Evolutionary conservation across 2,797 vertebrate genomes (phyloP), one percentile per base, ranked within the genome.

Genomic region (Vultur gryphus): DNA sequence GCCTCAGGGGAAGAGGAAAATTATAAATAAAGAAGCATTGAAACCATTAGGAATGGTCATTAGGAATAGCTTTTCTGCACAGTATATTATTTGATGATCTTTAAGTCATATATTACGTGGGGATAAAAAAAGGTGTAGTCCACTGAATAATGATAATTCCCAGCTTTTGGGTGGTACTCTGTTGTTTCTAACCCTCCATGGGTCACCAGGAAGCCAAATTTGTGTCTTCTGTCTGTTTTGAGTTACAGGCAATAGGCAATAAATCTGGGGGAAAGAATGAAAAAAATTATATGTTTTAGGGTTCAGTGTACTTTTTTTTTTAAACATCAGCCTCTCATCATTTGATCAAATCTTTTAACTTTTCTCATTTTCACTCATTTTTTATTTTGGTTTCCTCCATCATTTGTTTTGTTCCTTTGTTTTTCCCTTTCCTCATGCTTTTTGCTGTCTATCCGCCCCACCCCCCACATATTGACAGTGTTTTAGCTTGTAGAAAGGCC

Each of bases 1-100:
- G 95, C 95, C 93, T 96, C 80, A 67, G 66, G 93, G 87, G 86
- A 97, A 87, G 88, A 90, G 24, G 35, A 95, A 95, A 93, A 94
- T 95, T 90, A 84, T 95, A 87, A 82, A 59, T 87, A 85, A 97
- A 90, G 69, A 89, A 94, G 41, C 89, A 94, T 83, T 91, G 95
- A 92, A 96, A 84, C 69, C 43, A 84, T 96, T 95, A 96, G 89
- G 84, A 94, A 79, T 77, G 67, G 75, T 83, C 87, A 85, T 93
- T 94, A 91, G 80, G 44, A 93, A 86, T 75, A 83, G 78, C 58
- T 91, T 94, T 95, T 91, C 84, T 93, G 62, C 13, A 6, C 57
- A 84, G 51, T 64, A 6, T 66, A 39, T 85, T 93, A 93, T 84
- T 80, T 78, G 81, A 67, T 92, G 81, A 84, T 95, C 52, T 92